Evolutionary conservation across 1,140 invertebrate genomes (phyloP).

Genomic region (Araneus ventricosus): DNA sequence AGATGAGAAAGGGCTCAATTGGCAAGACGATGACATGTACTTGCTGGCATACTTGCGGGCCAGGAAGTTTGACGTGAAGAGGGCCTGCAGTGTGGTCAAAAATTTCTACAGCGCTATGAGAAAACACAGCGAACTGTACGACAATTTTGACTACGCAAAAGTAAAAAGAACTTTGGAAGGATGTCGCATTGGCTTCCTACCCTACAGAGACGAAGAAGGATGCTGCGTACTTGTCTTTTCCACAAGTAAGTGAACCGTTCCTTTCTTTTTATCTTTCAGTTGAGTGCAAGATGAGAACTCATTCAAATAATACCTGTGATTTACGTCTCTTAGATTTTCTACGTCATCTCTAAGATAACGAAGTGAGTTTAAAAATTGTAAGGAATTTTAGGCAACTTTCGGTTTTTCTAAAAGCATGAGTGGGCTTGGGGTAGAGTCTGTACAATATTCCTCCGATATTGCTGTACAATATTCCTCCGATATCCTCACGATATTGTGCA

Average conservation of each 20-base stretch:
- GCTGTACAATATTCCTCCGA: too few species aligned
- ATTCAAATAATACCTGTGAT: too few species aligned
- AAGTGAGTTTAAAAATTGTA: too few species aligned
- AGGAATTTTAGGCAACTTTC: too few species aligned
- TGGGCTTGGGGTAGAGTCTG: too few species aligned
- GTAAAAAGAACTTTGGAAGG: not conserved
- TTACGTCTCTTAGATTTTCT: too few species aligned
- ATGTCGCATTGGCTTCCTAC: conserved; percentile 88
- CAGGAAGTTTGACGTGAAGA: conserved; percentile 88
- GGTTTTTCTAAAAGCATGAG: too few species aligned
- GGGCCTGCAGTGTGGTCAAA: conserved; percentile 87
- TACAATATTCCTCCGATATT: too few species aligned
- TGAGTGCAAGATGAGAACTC: too few species aligned
- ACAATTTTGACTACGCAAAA: conserved; percentile 22
- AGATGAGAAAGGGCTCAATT: conserved; percentile 56
- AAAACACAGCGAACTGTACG: conserved; percentile 82
- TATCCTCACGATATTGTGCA: too few species aligned
- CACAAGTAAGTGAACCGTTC: conserved; percentile 4
- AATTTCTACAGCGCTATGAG: conserved; percentile 89
- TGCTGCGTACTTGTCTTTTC: conserved; percentile 81
- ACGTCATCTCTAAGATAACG: too few species aligned
- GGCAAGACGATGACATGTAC: conserved; percentile 86
- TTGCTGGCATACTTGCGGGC: conserved; percentile 90
- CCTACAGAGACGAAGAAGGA: conserved; percentile 87
- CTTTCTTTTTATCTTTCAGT: too few species aligned